phyloP scores from a whole-genome alignment of 2,888 invertebrate genomes.

The Calliopum simillimum region DNA sequence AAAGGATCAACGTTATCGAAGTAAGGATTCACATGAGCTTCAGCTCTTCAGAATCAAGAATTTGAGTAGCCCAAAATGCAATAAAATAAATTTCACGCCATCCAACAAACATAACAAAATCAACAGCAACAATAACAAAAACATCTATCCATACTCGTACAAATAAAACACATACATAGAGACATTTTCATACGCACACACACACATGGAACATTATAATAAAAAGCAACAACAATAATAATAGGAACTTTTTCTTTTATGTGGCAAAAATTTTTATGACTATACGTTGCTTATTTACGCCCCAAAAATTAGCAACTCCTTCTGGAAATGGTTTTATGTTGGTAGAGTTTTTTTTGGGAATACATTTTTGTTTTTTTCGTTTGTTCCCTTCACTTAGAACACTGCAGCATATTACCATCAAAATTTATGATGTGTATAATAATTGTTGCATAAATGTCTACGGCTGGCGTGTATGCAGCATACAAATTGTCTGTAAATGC shows the following conservation, averaged over 20 bases:
- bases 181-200: background rate
- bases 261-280: slow-evolving; percentile 48
- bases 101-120: too few relatives aligned
- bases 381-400: too few relatives aligned
- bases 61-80: slow-evolving; percentile 15
- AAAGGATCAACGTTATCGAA: too few relatives aligned
- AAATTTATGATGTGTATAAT: slow-evolving; percentile 60
- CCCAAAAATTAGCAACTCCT: slow-evolving; percentile 59
- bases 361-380: slow-evolving; percentile 19
- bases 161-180: background rate
- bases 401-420: slow-evolving; percentile 8
- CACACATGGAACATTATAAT: background rate
- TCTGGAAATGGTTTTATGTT: background rate
- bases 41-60: background rate
- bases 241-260: slow-evolving; percentile 48
- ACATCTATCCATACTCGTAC: background rate
- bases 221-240: slow-evolving; percentile 37
- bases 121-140: background rate
- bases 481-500: background rate
- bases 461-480: background rate
- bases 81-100: slow-evolving; percentile 40
- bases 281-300: slow-evolving; percentile 57
- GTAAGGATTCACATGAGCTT: too few relatives aligned
- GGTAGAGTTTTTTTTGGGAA: background rate
- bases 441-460: slow-evolving; percentile 43